A percentile compares a stretch with the other conserved stretches of the same genome.
These are phyloP conservation scores for Pomatostomus ruficeps DNA, from an alignment of 2,113 vertebrate genomes.

Conservation along the genomic window DNA sequence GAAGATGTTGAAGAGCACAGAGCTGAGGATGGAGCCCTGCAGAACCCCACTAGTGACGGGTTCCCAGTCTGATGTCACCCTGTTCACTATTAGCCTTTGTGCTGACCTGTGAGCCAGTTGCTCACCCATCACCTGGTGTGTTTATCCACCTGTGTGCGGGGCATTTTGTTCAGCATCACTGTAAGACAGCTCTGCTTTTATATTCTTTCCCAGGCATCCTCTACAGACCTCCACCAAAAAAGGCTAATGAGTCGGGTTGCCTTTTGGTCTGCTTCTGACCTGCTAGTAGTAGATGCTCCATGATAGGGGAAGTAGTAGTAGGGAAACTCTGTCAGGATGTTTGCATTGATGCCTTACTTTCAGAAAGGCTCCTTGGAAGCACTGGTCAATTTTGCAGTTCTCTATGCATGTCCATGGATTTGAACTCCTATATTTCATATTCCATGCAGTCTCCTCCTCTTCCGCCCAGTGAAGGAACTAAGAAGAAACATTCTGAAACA, in stretches of 20 bases:
- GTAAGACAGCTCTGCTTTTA: neutral
- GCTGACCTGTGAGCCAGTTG: fast-evolving
- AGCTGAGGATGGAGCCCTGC: fast-evolving
- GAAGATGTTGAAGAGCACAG: neutral
- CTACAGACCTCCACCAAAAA: neutral
- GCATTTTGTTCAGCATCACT: neutral
- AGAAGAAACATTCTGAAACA: neutral
- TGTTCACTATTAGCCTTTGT: neutral
- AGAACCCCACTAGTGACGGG: neutral
- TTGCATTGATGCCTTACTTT: neutral
- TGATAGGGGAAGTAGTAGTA: no score
- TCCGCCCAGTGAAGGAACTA: neutral
- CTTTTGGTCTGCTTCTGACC: neutral
- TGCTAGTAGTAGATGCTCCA: neutral
- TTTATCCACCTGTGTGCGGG: neutral
- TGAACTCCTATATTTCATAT: neutral
- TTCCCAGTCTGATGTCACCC: neutral
- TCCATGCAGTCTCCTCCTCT: neutral
- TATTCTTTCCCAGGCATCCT: neutral
- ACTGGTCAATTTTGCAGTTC: neutral
- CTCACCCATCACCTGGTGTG: neutral
- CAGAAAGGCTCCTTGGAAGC: neutral
- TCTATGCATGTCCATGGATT: neutral
- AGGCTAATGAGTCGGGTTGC: neutral
- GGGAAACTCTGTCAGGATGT: neutral